Evolutionary conservation across 2,888 invertebrate genomes (phyloP), one percentile per base, ranked within the genome.

Genomic region (Phorcus lineatus): DNA sequence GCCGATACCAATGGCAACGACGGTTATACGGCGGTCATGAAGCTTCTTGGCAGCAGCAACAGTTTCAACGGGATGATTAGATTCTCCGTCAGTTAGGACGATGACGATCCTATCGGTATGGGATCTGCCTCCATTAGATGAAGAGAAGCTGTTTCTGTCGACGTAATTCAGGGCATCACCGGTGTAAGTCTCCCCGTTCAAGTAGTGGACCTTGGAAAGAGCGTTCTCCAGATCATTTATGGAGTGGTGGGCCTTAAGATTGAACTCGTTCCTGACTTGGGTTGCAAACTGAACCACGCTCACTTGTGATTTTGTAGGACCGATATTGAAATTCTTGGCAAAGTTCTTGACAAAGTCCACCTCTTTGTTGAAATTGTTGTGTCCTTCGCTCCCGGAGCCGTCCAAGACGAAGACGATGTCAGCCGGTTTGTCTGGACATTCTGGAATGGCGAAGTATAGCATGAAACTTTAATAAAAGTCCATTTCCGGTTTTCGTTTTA

Each of bases 61-160:
- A 2, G 83, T 83, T 4, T 78, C 77, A 1, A 82, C 22, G 1
- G 84, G 84, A 57, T 53, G 76, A 66, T 75, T 81, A 0, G 88
- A 88, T 22, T 85, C 83, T 13, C 88, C 88, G 40, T 87, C 88
- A 2, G 88, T 88, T 13, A 88, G 74, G 0, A 88, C 85, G 22
- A 88, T 79, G 0, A 88, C 85, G 3, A 87, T 80, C 55, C 85
- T 80, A 0, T 82, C 82, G 1, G 83, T 85, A 54, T 84, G 84
- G 11, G 76, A 24, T 40, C 88, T 81, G 47, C 80, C 88, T 77
- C 88, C 88, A 66, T 88, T 85, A 2, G 81, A 31, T 0, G 80
- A 77, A 11, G 74, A 36, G 76, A 88, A 88, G 24, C 86, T 86
- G 40, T 78, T 67, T 19, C 57, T 47, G n/a, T 85, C 81, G 17